Base-by-base conservation (phyloP, 2,888 invertebrate genomes). In the Agonum fuliginosum region DNA sequence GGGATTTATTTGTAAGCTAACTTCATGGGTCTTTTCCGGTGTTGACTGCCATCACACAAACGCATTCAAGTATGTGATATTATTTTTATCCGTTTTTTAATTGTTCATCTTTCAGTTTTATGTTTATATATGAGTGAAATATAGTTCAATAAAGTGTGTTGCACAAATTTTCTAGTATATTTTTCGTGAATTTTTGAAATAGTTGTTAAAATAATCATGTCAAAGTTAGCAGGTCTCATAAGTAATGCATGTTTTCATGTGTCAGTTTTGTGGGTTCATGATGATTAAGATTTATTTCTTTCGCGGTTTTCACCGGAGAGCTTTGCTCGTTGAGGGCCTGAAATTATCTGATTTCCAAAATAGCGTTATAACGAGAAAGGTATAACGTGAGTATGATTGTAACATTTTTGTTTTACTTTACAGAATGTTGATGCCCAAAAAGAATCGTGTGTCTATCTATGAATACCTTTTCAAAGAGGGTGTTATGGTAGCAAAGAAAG, bases 361-460 rank as follows among this genome's bases (percentile, higher is more conserved):
- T 19, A 67, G 2, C 41, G 41, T 5, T 20, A 8, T 3, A 20
- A 20, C n/a, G n/a, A n/a, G n/a, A n/a, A 62, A 62, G 1, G 30
- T 17, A 14, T 34, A 5, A 27, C 3, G 30, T 62, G 62, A 17
- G 22, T 37, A 12, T n/a, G 41, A 76, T 80, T 12, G 17, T 37
- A 62, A 62, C 37, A 14, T 17, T 62, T 34, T 4, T 62, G 0
- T 12, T 27, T 62, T 17, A 37, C 88, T 10, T 67, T 41, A 14
- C 88, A 97, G 95, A 88, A 99, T 99, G 99, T 97, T 99, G 97
- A 99, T 99, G 97, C 98, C 99, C 85, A 99, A 98, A 91, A 95
- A 96, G 90, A 97, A 98, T 88, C 94, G 98, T 86, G 94, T 96
- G 83, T 91, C 95, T 83, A 99, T 99, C 87, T 99, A 97, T 88